Evolutionary conservation across 2,888 invertebrate species (phyloP), one percentile per base, ranked within the genome.

Genomic region (Ormyrus rosae): DNA sequence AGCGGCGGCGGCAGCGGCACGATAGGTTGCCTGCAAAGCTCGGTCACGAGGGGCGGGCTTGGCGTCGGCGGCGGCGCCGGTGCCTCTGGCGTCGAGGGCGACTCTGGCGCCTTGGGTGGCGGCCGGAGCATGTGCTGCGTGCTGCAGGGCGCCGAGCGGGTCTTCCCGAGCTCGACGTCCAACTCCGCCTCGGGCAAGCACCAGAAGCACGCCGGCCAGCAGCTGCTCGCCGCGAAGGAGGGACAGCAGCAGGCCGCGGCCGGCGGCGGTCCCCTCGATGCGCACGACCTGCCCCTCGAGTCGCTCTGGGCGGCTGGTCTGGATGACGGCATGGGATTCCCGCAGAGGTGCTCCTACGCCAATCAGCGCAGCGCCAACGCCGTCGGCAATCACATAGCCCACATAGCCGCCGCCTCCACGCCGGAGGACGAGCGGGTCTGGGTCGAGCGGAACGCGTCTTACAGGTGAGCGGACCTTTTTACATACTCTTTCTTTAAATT

Each of bases 301-400:
- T 90, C 90, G 13, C 90, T 90, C 67, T 90, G 90, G 90, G 90
- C 90, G 46, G 90, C 90, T 46, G 90, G 90, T n/a, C 85, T 90
- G 76, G 90, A 90, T 83, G 88, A 89, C 51, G 90, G 90, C 68
- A 90, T 90, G 90, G 90, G 90, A 2, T 89, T 90, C 77, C 88
- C 89, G 5, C 88, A 87, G 79, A 85, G 88, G 55, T 89, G 89
- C 82, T 89, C 89, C 10, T 89, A 89, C 73, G 88, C 88, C 65
- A 86, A 89, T 84, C 89, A 89, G 67, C 85, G 86, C 63, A 85
- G 83, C 63, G 77, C 86, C 55, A 84, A 83, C 68, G 48, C 69
- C 11, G 4, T 70, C 48, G 61, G 68, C 53, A 69, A 76, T 34
- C 74, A 67, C 9, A 9, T 51, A 19, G 82, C 84, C 45, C 74